Percentiles rank a stretch among this genome's conserved stretches.
These are phyloP conservation scores for Phocides pigmalion DNA, from an alignment of 1,140 invertebrate species.

Conservation along the genomic window DNA sequence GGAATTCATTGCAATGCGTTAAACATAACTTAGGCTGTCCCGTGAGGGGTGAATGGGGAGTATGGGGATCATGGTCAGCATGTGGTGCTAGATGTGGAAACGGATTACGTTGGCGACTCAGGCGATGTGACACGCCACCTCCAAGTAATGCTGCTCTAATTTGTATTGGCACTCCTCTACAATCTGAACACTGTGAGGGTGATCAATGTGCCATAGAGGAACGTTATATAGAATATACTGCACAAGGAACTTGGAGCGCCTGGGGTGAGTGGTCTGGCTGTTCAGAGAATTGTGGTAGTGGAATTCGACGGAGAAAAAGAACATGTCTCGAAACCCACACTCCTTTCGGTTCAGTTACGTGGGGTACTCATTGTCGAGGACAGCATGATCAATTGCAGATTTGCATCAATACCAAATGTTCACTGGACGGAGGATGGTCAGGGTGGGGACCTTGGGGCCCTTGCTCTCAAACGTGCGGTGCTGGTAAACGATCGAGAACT, in stretches of 20 bases:
- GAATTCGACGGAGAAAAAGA: constrained; percentile 60
- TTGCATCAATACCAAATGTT: constrained; percentile 57
- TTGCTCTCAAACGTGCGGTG: constrained; percentile 69
- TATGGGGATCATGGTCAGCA: constrained; percentile 66
- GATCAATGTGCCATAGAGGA: constrained; percentile 67
- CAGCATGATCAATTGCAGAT: constrained; percentile 66
- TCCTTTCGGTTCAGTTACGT: constrained; percentile 40
- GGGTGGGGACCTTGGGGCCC: constrained; percentile 72
- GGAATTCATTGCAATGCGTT: constrained; percentile 72
- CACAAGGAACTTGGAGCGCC: constrained; percentile 57
- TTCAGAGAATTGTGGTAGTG: constrained; percentile 67
- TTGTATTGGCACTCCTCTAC: constrained; percentile 63
- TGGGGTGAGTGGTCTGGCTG: constrained; percentile 67
- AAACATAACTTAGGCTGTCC: constrained; percentile 71
- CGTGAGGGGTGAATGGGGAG: constrained; percentile 64
- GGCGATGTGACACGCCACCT: constrained; percentile 64
- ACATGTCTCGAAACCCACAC: constrained; percentile 57
- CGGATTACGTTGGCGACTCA: constrained; percentile 61
- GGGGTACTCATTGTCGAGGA: constrained; percentile 72
- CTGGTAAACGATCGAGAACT: constrained; percentile 58
- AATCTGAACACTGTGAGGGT: constrained; percentile 61
- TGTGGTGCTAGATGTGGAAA: constrained; percentile 70
- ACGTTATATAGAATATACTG: constrained; percentile 35
- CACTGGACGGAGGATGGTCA: constrained; percentile 70
- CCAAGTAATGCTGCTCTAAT: constrained; percentile 56